Conservation (phyloP, 2,888 invertebrate species). For the Leucophora obtusa region DNA sequence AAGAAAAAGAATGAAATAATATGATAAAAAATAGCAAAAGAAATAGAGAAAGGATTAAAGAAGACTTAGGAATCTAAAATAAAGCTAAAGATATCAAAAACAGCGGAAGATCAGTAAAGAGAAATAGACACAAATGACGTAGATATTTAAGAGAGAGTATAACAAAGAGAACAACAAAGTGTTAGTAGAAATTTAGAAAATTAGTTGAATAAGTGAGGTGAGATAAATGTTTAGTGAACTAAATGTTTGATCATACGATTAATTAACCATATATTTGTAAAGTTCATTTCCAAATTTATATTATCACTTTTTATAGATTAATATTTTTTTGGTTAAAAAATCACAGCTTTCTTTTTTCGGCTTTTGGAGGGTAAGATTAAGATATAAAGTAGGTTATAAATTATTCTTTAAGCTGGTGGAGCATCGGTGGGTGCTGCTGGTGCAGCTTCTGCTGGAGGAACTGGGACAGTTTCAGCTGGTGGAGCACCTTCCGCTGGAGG, state of each 20-base stretch:
- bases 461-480: constrained; percentile 66
- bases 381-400: background rate
- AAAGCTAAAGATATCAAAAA: constrained; percentile 9
- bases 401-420: constrained; percentile 66
- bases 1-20: constrained; percentile 54
- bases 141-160: background rate
- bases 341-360: constrained; percentile 61
- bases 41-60: background rate
- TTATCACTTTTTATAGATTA: background rate
- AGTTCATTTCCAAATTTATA: background rate
- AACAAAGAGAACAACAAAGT: background rate
- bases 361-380: constrained; percentile 15
- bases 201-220: constrained; percentile 26
- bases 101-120: constrained; percentile 7
- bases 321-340: constrained; percentile 18
- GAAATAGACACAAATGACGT: background rate
- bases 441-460: constrained; percentile 57
- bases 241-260: background rate
- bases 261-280: background rate
- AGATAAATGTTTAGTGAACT: background rate
- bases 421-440: constrained; percentile 68
- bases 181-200: constrained; percentile 40
- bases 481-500: constrained; percentile 68
- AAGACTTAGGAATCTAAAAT: constrained; percentile 33
- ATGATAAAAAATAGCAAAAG: constrained; percentile 37